These are phyloP conservation scores for Chamaedrilus cognettii DNA, from an alignment of 2,888 invertebrate genomes.

Conservation along the genomic window DNA sequence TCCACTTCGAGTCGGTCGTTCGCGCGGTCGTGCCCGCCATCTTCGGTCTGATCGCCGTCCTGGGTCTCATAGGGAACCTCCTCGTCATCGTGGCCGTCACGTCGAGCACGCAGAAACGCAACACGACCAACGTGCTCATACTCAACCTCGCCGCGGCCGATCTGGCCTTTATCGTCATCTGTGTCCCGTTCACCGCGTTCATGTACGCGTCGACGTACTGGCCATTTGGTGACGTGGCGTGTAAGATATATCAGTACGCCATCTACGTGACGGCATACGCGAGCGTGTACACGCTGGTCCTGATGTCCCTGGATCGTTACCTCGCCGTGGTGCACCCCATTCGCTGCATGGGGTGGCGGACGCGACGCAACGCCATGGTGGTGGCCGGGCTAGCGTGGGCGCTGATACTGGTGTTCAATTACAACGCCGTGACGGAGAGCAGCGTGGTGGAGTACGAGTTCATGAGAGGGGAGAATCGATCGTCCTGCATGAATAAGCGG, in stretches of 20 bases:
- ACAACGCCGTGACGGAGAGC: conserved; percentile 12
- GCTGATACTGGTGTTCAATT: conserved; percentile 20
- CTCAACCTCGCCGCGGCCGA: conserved; percentile 89
- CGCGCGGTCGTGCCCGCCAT: conserved; percentile 64
- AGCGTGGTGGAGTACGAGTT: conserved; percentile 14
- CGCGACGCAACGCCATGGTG: conserved; percentile 21
- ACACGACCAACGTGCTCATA: conserved; percentile 89
- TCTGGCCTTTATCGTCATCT: conserved; percentile 86
- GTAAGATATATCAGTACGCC: conserved; percentile 87
- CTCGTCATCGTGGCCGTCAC: conserved; percentile 86
- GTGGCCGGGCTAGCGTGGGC: conserved; percentile 20
- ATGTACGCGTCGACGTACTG: conserved; percentile 79
- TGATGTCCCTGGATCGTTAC: conserved; percentile 89
- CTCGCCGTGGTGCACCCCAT: conserved; percentile 94
- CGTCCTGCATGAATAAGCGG: conserved; percentile 7
- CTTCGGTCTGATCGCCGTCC: conserved; percentile 81
- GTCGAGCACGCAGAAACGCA: conserved; percentile 88
- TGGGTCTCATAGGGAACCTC: conserved; percentile 87
- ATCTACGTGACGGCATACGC: conserved; percentile 91
- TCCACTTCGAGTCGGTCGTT: conserved; percentile 32
- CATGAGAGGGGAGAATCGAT: background rate
- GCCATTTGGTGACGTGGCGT: conserved; percentile 90
- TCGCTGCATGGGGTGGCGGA: conserved; percentile 68
- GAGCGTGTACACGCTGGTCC: conserved; percentile 88
- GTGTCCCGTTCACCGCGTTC: conserved; percentile 80